phyloP scores from a whole-genome alignment of 2,888 invertebrate genomes.

The Rhagonycha fulva region DNA sequence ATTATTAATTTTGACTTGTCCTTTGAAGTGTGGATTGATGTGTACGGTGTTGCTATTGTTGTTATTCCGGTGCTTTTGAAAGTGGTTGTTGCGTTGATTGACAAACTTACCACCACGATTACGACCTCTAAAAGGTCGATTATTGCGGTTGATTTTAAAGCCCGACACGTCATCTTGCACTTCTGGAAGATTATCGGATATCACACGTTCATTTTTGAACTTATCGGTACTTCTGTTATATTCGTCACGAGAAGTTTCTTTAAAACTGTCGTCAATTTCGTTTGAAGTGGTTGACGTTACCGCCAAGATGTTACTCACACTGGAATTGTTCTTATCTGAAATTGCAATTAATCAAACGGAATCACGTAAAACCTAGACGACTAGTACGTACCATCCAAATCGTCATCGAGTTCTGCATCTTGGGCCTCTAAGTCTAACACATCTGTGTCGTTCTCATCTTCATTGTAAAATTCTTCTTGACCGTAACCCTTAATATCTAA shows the following conservation, averaged over 20 bases:
- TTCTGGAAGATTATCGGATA: constrained; percentile 23
- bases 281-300: constrained; percentile 15
- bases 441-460: constrained; percentile 26
- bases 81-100: constrained; percentile 7
- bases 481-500: constrained; percentile 24
- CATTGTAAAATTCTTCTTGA: constrained; percentile 34
- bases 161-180: constrained; percentile 17
- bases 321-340: constrained; percentile 2
- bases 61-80: background rate
- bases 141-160: background rate
- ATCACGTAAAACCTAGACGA: background rate
- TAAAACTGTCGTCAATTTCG: constrained; percentile 5
- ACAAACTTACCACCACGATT: constrained; percentile 6
- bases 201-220: constrained; percentile 37
- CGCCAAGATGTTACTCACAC: constrained; percentile 7
- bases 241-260: constrained; percentile 32
- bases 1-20: constrained; percentile 59
- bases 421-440: constrained; percentile 25
- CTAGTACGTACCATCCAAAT: constrained; percentile 14
- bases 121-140: constrained; percentile 3
- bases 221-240: constrained; percentile 33
- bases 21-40: constrained; percentile 72
- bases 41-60: constrained; percentile 61
- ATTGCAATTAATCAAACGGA: background rate
- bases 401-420: constrained; percentile 24